These are phyloP conservation scores for Columba livia DNA, from an alignment of 2,113 vertebrate genomes.

Conservation along the genomic window DNA sequence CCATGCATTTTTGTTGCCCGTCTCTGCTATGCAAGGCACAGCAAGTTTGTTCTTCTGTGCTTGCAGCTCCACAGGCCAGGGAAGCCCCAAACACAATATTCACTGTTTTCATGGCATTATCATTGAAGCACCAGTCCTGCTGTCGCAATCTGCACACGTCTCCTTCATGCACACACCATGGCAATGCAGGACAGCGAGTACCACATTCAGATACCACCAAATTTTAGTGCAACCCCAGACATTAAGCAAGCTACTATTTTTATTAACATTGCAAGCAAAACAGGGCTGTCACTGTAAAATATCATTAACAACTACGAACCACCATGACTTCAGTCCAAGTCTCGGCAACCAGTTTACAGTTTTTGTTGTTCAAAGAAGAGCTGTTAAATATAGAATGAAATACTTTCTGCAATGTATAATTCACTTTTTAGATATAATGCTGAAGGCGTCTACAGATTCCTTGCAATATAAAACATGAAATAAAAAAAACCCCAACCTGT, in stretches of 20 bases:
- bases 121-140: background rate
- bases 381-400: conserved; percentile 39
- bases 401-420: conserved; percentile 32
- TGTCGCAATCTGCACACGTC: background rate
- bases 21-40: background rate
- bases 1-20: background rate
- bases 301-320: conserved; percentile 11
- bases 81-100: background rate
- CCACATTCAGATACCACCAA: background rate
- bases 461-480: background rate
- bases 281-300: conserved; percentile 29
- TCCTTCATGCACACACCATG: background rate
- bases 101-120: background rate
- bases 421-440: conserved; percentile 21
- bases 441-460: conserved; percentile 17
- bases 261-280: background rate
- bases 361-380: conserved; percentile 33
- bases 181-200: background rate
- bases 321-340: background rate
- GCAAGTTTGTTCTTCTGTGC: background rate
- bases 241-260: conserved; percentile 23
- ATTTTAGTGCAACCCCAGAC: background rate
- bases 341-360: background rate
- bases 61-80: background rate
- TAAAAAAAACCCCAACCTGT: background rate